Evolutionary conservation across 2,113 vertebrate genomes (phyloP), one percentile per base, ranked within the genome.

Genomic region (Varanus salvator): DNA sequence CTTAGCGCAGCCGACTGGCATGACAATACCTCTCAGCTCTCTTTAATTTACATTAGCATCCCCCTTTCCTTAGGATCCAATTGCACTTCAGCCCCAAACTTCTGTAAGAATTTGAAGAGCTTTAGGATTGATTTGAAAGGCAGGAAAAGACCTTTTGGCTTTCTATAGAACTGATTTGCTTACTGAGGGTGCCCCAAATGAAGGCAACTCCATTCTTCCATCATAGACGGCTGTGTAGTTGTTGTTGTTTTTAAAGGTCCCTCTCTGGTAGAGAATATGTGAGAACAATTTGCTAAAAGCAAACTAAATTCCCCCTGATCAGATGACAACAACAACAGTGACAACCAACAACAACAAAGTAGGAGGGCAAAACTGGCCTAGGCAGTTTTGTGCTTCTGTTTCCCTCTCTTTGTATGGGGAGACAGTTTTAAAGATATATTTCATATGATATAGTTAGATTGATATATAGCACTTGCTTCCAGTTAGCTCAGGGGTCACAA

Each of bases 261-360:
- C 15, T 66, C 29, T 29, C 71, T 71, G 77, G 83, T 88, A 89
- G 21, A 68, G 34, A 8, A 75, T 92, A 95, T 92, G 93, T 94
- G 92, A 84, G 76, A 91, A 86, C 76, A 92, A 90, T 94, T 93
- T 94, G 69, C 60, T 71, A 85, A 83, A 90, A 88, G 54, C 64
- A 54, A 74, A 85, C 77, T 89, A 2, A 84, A 77, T 82, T 34
- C 54, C 88, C 77, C 54, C 75, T 86, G 92, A 76, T 71, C 72
- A 80, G 60, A 38, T 72, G 84, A 90, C 84, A 83, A 84, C 90
- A 68, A 93, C 38, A 91, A 44, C 38, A 44, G 38, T 44, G 3
- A 3, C 38, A 44, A 44, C 38, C 38, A 44, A 44, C 38, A 44
- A 44, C 38, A 44, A 34, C 1, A 81, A 66, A 75, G 23, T 27